Percentiles rank a stretch among this genome's conserved stretches.
Conservation (phyloP, 1,140 invertebrate species). For the Cyrtorhinus lividipennis region DNA sequence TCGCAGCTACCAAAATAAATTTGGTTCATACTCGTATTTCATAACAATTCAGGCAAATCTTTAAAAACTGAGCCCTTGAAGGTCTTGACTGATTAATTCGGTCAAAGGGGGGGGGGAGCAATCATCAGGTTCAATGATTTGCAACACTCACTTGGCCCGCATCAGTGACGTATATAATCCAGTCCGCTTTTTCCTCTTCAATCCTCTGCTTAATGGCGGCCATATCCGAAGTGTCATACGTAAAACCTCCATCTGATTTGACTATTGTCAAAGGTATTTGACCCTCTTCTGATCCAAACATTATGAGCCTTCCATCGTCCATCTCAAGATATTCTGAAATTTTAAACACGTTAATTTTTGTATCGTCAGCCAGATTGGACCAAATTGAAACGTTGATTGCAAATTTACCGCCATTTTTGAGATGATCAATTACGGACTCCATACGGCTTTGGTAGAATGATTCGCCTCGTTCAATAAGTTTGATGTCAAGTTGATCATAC, state of each 20-base stretch:
- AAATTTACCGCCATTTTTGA: too few relatives aligned
- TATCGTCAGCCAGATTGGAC: too few relatives aligned
- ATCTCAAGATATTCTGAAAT: conserved; percentile 51
- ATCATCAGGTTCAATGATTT: too few relatives aligned
- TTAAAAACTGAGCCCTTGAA: too few relatives aligned
- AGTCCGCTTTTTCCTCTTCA: conserved; percentile 73
- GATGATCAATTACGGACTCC: conserved; percentile 64
- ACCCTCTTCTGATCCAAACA: conserved; percentile 55
- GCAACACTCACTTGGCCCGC: conserved; percentile 74
- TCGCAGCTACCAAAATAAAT: too few relatives aligned
- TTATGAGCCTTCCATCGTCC: conserved; percentile 86
- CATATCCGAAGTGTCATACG: conserved; percentile 98
- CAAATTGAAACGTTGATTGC: too few relatives aligned
- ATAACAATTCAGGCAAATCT: too few relatives aligned
- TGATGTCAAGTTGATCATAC: conserved; percentile 57
- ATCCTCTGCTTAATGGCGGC: conserved; percentile 80
- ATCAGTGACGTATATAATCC: conserved; percentile 94
- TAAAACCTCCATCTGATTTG: conserved; percentile 97
- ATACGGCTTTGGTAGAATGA: conserved; percentile 95
- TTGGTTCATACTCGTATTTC: too few relatives aligned
- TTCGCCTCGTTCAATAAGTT: conserved; percentile 76
- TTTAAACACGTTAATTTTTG: too few relatives aligned
- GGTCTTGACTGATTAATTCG: too few relatives aligned
- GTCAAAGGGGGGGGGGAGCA: too few relatives aligned
- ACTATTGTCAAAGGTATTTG: conserved; percentile 82